These are phyloP conservation scores for Selene dorsalis DNA, from an alignment of 2,797 vertebrate species.

Conservation along the genomic window DNA sequence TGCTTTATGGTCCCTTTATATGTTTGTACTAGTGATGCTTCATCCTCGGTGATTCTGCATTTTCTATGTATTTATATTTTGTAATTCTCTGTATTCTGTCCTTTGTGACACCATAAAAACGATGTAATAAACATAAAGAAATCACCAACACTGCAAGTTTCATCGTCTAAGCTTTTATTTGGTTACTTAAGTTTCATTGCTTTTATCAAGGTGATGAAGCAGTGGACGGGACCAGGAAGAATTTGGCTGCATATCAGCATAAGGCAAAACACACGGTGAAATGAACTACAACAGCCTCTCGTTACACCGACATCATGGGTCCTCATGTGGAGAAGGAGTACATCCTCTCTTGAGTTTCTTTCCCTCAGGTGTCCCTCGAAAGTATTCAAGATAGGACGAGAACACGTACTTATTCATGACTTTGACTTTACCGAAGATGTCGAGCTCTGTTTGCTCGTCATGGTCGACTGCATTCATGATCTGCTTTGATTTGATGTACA, in stretches of 20 bases:
- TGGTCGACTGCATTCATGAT: constrained; percentile 64
- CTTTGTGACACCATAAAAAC: constrained; percentile 58
- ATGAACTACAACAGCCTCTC: too few species aligned
- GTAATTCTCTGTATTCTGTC: constrained; percentile 70
- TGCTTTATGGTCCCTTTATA: constrained; percentile 18
- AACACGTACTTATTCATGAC: constrained; percentile 80
- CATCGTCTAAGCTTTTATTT: constrained; percentile 17
- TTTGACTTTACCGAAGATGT: constrained; percentile 77
- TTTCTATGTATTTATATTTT: constrained; percentile 79
- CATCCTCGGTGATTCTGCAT: constrained; percentile 44
- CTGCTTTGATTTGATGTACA: constrained; percentile 68
- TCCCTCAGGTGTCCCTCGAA: constrained; percentile 78
- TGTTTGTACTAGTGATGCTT: constrained; percentile 25
- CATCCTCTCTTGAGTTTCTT: constrained; percentile 78
- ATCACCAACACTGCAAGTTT: constrained; percentile 16
- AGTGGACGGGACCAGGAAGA: not conserved
- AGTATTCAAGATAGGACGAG: constrained; percentile 77
- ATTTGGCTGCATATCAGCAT: constrained; percentile 2
- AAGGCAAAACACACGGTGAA: not conserved
- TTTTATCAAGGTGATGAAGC: not conserved
- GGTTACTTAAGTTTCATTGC: not conserved
- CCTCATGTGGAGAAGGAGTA: not conserved
- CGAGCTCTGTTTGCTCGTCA: constrained; percentile 72
- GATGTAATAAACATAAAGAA: constrained; percentile 61
- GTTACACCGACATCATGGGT: not conserved